phyloP scores from a whole-genome alignment of 2,888 invertebrate genomes.

The Archips xylosteana region DNA sequence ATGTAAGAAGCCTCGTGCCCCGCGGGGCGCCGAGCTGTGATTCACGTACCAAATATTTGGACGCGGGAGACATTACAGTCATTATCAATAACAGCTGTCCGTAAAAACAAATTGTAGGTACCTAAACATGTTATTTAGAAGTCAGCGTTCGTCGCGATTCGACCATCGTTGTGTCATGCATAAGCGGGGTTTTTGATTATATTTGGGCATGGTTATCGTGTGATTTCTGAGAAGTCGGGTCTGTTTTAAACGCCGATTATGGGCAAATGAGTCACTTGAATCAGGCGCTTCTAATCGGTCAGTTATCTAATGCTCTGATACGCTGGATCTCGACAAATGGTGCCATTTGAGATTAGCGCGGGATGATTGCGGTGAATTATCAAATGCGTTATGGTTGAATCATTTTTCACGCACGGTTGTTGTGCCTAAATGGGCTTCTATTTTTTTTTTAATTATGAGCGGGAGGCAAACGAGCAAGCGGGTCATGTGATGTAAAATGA shows the following conservation, averaged over 20 bases:
- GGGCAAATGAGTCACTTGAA: slow-evolving; percentile 30
- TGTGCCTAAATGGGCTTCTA: not conserved
- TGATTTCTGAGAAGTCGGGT: slow-evolving; percentile 22
- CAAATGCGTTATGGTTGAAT: slow-evolving; percentile 29
- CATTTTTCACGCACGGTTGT: slow-evolving; percentile 32
- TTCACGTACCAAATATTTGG: slow-evolving; percentile 36
- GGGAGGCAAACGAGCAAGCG: no score
- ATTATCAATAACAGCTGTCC: slow-evolving; percentile 36
- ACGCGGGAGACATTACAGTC: slow-evolving; percentile 17
- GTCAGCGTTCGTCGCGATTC: not conserved
- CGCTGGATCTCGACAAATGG: slow-evolving; percentile 37
- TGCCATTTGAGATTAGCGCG: slow-evolving; percentile 33
- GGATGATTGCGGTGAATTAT: slow-evolving; percentile 38
- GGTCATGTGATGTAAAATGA: no score
- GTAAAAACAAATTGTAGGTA: slow-evolving; percentile 17
- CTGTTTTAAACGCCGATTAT: slow-evolving; percentile 27
- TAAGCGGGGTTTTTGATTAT: slow-evolving; percentile 2
- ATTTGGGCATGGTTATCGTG: slow-evolving; percentile 11
- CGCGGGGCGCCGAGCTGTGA: slow-evolving; percentile 28
- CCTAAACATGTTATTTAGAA: slow-evolving; percentile 16
- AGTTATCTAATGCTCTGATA: slow-evolving; percentile 26
- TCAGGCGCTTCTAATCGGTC: slow-evolving; percentile 28
- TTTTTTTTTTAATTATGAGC: no score
- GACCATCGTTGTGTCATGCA: not conserved
- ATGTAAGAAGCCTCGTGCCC: slow-evolving; percentile 26